Percentiles rank a stretch among this genome's conserved stretches.
Evolutionary conservation across 2,888 invertebrate genomes (phyloP).

Genomic region (Gonocerus acuteangulatus): DNA sequence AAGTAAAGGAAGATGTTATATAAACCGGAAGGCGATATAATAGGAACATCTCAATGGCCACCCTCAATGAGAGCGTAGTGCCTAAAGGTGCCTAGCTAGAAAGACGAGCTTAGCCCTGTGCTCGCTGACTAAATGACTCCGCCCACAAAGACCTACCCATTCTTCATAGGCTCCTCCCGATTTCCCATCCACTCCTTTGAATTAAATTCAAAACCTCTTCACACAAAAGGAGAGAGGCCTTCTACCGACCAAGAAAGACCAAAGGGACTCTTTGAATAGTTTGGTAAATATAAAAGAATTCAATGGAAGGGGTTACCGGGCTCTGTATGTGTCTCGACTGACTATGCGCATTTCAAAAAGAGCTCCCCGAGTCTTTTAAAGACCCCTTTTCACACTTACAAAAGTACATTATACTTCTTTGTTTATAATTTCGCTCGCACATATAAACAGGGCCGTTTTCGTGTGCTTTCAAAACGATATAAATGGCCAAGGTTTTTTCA

Average conservation of each 20-base stretch:
- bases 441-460: no score
- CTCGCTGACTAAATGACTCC: slow-evolving; percentile 19
- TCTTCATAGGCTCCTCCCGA: slow-evolving; percentile 11
- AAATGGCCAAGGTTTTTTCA: no score
- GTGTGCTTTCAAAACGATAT: no score
- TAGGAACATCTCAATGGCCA: slow-evolving; percentile 14
- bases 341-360: slow-evolving; percentile 12
- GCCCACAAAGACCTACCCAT: slow-evolving; percentile 18
- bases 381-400: slow-evolving; percentile 14
- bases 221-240: slow-evolving; percentile 9
- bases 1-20: slow-evolving; percentile 5
- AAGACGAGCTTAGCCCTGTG: background rate
- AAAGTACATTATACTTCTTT: background rate
- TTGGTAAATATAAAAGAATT: slow-evolving; percentile 23
- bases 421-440: no score
- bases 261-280: slow-evolving; percentile 10
- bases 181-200: slow-evolving; percentile 14
- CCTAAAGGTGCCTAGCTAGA: slow-evolving; percentile 4
- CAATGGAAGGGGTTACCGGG: slow-evolving; percentile 1
- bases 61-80: slow-evolving; percentile 17
- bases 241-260: background rate
- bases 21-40: slow-evolving; percentile 22
- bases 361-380: background rate
- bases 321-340: slow-evolving; percentile 1
- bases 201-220: slow-evolving; percentile 22